These are phyloP conservation scores for Siphlonurus alternatus DNA, from an alignment of 2,888 invertebrate genomes.

Conservation along the genomic window DNA sequence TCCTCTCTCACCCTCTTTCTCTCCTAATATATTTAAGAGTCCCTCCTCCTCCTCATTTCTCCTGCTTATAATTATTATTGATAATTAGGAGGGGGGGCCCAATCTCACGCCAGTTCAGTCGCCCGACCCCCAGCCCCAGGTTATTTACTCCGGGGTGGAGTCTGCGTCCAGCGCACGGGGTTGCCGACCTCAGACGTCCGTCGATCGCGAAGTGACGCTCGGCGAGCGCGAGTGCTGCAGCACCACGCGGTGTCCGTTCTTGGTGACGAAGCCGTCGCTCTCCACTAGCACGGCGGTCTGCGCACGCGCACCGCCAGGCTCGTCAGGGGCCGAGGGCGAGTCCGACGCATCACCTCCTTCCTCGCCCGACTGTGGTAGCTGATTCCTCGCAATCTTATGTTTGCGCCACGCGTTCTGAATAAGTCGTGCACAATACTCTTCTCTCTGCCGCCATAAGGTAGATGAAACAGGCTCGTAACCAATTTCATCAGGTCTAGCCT, in stretches of 20 bases:
- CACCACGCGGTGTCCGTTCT: constrained; percentile 81
- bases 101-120: neutral
- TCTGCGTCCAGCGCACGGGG: neutral
- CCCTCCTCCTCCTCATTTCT: neutral
- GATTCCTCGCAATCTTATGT: constrained; percentile 44
- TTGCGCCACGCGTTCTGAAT: constrained; percentile 93
- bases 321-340: constrained; percentile 17
- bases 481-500: constrained; percentile 63
- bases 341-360: constrained; percentile 19
- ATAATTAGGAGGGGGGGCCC: neutral
- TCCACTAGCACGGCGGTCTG: constrained; percentile 76
- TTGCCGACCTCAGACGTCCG: constrained; percentile 59
- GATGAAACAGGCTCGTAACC: constrained; percentile 91
- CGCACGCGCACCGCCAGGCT: constrained; percentile 14
- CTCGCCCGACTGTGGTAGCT: constrained; percentile 20
- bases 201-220: constrained; percentile 63
- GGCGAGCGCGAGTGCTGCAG: constrained; percentile 77
- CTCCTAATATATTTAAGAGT: neutral
- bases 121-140: neutral
- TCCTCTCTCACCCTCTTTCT: neutral
- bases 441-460: constrained; percentile 88
- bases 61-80: neutral
- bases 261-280: constrained; percentile 65
- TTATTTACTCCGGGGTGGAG: constrained; percentile 1
- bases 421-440: constrained; percentile 88